Conservation (phyloP, 2,888 invertebrate genomes). For the Peribatodes rhomboidaria region DNA sequence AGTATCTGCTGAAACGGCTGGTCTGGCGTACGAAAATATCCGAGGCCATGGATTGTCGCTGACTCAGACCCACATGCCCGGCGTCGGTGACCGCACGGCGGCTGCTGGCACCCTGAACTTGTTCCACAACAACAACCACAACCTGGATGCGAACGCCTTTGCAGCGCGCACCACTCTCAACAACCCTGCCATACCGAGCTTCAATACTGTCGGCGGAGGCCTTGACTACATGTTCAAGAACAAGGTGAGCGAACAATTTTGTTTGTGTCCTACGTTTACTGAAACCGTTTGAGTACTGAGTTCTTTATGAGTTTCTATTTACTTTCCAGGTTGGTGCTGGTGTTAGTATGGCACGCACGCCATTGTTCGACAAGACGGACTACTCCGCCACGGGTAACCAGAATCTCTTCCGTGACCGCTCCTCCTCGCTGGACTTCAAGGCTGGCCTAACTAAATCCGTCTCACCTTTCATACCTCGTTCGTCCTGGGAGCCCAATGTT, state of each 20-base stretch:
- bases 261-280: no score
- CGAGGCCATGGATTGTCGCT: constrained; percentile 62
- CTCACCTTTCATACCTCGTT: constrained; percentile 54
- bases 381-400: constrained; percentile 61
- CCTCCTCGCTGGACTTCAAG: constrained; percentile 60
- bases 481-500: constrained; percentile 56
- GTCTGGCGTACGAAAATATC: constrained; percentile 61
- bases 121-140: constrained; percentile 57
- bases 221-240: constrained; percentile 67
- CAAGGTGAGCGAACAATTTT: constrained; percentile 12
- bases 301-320: no score
- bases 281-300: no score
- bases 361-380: constrained; percentile 58
- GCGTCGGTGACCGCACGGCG: constrained; percentile 58
- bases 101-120: constrained; percentile 60
- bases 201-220: constrained; percentile 66
- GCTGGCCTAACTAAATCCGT: constrained; percentile 60
- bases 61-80: constrained; percentile 56
- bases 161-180: constrained; percentile 62
- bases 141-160: constrained; percentile 66
- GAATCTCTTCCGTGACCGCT: constrained; percentile 55
- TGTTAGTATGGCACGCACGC: constrained; percentile 54
- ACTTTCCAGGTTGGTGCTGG: constrained; percentile 58
- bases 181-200: constrained; percentile 60
- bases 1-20: constrained; percentile 54